phyloP scores from a whole-genome alignment of 1,140 invertebrate genomes.

The Caenorhabditis briggsae region DNA sequence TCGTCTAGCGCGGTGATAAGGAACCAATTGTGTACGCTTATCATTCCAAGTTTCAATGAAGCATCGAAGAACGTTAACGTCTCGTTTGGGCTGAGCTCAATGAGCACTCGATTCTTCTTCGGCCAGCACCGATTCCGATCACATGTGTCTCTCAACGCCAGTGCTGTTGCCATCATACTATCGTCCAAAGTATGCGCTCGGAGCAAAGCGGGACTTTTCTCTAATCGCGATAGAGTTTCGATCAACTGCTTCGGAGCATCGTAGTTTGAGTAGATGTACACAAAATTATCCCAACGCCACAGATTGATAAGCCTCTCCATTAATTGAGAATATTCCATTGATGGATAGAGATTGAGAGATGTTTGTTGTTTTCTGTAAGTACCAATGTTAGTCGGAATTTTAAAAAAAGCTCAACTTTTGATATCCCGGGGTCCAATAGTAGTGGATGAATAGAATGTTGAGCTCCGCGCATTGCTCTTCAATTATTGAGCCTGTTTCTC shows the following conservation, averaged over 20 bases:
- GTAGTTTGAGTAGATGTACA: conserved; percentile 32
- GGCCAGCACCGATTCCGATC: conserved; percentile 54
- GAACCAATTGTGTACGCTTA: conserved; percentile 69
- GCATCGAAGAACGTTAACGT: conserved; percentile 64
- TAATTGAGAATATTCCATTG: conserved; percentile 32
- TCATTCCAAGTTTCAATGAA: conserved; percentile 69
- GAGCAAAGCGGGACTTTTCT: conserved; percentile 30
- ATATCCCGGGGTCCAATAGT: conserved; percentile 38
- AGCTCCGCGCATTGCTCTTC: conserved; percentile 56
- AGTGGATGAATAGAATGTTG: conserved; percentile 47
- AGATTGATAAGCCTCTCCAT: conserved; percentile 33
- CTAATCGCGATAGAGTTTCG: conserved; percentile 19
- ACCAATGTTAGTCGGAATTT: not conserved
- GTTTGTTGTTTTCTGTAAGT: conserved; percentile 24
- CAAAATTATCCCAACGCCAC: conserved; percentile 28
- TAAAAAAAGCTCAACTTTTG: conserved; percentile 17
- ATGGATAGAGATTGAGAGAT: conserved; percentile 32
- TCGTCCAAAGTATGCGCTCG: conserved; percentile 50
- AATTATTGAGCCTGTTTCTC: conserved; percentile 47
- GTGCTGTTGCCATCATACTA: conserved; percentile 42
- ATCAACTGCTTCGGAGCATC: conserved; percentile 33
- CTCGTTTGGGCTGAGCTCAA: conserved; percentile 42
- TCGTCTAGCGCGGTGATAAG: conserved; percentile 63
- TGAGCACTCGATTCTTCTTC: conserved; percentile 54
- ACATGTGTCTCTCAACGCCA: conserved; percentile 51